phyloP scores from a whole-genome alignment of 2,797 vertebrate species.

The Ctenosaura bakeri region DNA sequence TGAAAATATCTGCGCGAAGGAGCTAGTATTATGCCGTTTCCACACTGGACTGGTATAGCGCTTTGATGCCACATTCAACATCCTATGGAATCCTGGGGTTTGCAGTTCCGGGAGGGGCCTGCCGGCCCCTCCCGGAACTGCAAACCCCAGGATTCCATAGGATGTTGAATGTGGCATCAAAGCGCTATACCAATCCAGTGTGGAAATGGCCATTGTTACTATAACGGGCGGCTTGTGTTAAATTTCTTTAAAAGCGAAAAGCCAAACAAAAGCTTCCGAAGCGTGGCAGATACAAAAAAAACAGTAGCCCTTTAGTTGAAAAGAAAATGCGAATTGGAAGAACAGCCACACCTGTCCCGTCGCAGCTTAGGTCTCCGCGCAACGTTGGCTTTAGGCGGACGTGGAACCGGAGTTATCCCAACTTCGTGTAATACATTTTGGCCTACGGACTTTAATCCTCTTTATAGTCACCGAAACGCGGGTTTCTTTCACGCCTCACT shows the following conservation, averaged over 20 bases:
- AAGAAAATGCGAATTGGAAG: background rate
- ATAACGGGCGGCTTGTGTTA: background rate
- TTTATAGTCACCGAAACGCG: no score
- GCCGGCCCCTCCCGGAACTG: no score
- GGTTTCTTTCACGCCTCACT: background rate
- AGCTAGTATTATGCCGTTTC: background rate
- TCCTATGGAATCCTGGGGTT: no score
- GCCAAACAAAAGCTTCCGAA: background rate
- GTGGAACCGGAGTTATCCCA: background rate
- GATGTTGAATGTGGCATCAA: no score
- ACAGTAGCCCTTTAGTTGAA: background rate
- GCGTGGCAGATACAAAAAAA: background rate
- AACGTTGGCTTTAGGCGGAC: background rate
- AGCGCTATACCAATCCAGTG: no score
- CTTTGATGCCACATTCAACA: no score
- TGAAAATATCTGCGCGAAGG: background rate
- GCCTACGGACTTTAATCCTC: background rate
- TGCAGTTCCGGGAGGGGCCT: no score
- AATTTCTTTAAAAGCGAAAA: background rate
- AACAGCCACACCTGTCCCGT: background rate
- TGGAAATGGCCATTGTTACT: no score
- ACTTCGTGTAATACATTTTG: background rate
- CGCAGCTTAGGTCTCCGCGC: background rate
- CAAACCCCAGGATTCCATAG: no score
- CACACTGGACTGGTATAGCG: no score